These are phyloP conservation scores for Forbesichthys agassizii DNA, from an alignment of 2,113 vertebrate species.

Conservation along the genomic window DNA sequence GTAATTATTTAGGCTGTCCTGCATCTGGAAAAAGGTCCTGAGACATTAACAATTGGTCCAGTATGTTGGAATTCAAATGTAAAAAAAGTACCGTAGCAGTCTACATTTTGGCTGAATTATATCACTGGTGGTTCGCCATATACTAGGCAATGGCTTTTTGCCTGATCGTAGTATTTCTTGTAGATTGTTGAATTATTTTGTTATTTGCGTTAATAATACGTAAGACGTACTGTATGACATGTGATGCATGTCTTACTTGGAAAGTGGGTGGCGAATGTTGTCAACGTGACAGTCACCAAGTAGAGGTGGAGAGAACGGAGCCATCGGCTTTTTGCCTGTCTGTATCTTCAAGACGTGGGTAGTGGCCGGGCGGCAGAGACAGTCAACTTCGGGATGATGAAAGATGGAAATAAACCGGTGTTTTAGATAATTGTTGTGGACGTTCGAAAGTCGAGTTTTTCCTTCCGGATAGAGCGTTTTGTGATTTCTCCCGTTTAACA, in stretches of 20 bases:
- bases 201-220: slow-evolving; percentile 34
- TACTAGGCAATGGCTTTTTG: too few relatives aligned
- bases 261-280: slow-evolving; percentile 75
- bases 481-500: slow-evolving; percentile 28
- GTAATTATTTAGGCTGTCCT: too few relatives aligned
- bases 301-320: slow-evolving; percentile 38
- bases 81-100: too few relatives aligned
- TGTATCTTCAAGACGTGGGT: slow-evolving; percentile 39
- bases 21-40: too few relatives aligned
- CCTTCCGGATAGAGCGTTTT: slow-evolving; percentile 19
- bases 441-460: slow-evolving; percentile 1
- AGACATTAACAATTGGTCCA: too few relatives aligned
- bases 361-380: slow-evolving; percentile 48
- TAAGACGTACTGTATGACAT: slow-evolving; percentile 60
- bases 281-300: slow-evolving; percentile 70
- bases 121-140: too few relatives aligned
- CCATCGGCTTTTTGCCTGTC: slow-evolving; percentile 24
- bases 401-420: slow-evolving; percentile 50
- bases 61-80: too few relatives aligned
- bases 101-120: too few relatives aligned
- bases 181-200: background rate
- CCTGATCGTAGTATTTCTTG: background rate
- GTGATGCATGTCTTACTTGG: slow-evolving; percentile 30
- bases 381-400: slow-evolving; percentile 22
- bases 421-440: slow-evolving; percentile 8